phyloP scores from a whole-genome alignment of 2,113 vertebrate genomes.

The Neomonachus schauinslandi region DNA sequence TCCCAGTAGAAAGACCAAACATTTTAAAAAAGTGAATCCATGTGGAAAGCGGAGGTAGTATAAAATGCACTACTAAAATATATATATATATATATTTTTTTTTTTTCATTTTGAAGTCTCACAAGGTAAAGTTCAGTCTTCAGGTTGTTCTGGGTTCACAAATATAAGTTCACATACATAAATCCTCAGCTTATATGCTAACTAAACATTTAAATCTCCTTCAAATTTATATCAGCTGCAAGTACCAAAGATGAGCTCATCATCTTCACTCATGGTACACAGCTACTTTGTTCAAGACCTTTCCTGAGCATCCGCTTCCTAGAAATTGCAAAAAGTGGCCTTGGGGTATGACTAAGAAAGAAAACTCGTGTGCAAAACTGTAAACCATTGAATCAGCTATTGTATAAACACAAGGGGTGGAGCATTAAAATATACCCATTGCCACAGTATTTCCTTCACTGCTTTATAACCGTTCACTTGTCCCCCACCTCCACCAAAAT shows the following conservation, averaged over 20 bases:
- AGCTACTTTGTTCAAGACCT: constrained; percentile 67
- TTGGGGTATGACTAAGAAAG: constrained; percentile 66
- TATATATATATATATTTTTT: background rate
- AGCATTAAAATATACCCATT: constrained; percentile 18
- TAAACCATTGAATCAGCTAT: constrained; percentile 67
- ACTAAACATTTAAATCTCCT: background rate
- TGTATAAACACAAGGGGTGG: constrained; percentile 72
- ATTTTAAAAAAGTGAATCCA: background rate
- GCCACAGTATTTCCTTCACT: background rate
- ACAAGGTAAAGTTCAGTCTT: background rate
- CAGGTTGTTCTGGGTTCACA: background rate
- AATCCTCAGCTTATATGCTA: constrained; percentile 46
- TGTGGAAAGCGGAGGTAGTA: background rate
- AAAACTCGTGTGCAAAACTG: constrained; percentile 56
- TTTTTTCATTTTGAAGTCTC: constrained; percentile 17
- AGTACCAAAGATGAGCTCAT: background rate
- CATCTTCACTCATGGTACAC: background rate
- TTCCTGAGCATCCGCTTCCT: constrained; percentile 59
- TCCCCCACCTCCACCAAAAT: background rate
- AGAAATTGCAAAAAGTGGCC: constrained; percentile 65
- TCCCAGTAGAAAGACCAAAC: background rate
- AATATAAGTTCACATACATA: background rate
- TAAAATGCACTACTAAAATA: background rate
- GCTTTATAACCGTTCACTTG: background rate
- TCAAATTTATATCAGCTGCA: background rate